phyloP scores from a whole-genome alignment of 2,888 invertebrate genomes.

The Melinaea menophilus region DNA sequence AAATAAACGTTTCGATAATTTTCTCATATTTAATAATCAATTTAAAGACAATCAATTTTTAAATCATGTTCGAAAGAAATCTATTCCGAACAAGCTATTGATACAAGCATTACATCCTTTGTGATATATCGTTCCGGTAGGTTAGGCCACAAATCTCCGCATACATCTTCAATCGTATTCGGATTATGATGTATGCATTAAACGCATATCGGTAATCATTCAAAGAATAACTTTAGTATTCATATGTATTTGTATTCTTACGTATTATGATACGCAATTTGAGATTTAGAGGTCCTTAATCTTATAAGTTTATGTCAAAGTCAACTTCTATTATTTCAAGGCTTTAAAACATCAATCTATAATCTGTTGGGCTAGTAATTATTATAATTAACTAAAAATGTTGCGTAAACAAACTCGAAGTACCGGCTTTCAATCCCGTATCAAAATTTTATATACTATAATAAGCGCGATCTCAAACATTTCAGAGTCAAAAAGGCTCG shows the following conservation, averaged over 20 bases:
- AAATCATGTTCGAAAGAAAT: background rate
- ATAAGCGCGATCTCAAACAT: background rate
- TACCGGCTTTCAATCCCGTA: too few relatives aligned
- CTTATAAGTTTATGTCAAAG: too few relatives aligned
- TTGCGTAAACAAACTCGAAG: too few relatives aligned
- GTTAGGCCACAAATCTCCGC: conserved; percentile 36
- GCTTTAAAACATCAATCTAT: too few relatives aligned
- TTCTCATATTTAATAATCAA: too few relatives aligned
- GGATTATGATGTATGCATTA: conserved; percentile 3
- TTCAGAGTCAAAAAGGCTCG: conserved; percentile 12
- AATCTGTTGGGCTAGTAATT: too few relatives aligned
- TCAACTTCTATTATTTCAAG: too few relatives aligned
- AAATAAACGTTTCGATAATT: background rate
- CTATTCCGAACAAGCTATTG: background rate
- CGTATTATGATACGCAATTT: background rate
- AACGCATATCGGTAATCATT: background rate
- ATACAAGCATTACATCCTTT: background rate
- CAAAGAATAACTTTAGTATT: background rate
- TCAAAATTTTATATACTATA: background rate
- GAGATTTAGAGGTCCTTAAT: too few relatives aligned
- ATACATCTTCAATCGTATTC: conserved; percentile 2
- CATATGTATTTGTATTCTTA: background rate
- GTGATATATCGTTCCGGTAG: conserved; percentile 32
- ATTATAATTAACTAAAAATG: too few relatives aligned
- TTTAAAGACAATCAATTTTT: background rate